Percentiles rank a stretch among this genome's conserved stretches.
Evolutionary conservation across 2,113 vertebrate species (phyloP).

Genomic region (Plotosus lineatus): DNA sequence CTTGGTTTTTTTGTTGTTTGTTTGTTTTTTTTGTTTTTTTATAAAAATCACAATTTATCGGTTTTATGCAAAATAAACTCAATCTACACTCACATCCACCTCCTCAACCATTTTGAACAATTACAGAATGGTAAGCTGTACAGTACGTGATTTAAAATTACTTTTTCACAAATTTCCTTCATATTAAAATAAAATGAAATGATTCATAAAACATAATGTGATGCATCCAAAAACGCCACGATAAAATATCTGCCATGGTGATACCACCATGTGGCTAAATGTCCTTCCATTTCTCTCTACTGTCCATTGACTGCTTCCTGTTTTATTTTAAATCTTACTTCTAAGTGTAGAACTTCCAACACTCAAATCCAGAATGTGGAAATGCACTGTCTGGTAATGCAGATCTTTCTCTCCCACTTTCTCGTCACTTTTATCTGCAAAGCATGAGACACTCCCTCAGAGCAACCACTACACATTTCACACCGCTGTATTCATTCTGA

Average conservation of each 20-base stretch:
- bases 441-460: neutral
- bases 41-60: no score
- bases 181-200: no score
- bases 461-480: neutral
- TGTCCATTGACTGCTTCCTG: neutral
- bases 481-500: constrained; percentile 6
- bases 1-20: no score
- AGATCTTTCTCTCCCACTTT: constrained; percentile 10
- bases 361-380: no score
- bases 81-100: no score
- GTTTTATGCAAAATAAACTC: no score
- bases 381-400: neutral
- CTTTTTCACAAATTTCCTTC: neutral
- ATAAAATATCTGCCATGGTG: neutral
- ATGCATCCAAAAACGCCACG: neutral
- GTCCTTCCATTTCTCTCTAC: neutral
- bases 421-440: constrained; percentile 12
- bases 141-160: neutral
- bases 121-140: no score
- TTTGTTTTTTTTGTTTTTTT: no score
- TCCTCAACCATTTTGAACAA: no score
- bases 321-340: neutral
- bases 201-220: neutral
- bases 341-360: neutral
- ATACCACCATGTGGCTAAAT: neutral